Evolutionary conservation across 2,113 vertebrate species (phyloP).

Genomic region (Lethenteron camtschaticum): DNA sequence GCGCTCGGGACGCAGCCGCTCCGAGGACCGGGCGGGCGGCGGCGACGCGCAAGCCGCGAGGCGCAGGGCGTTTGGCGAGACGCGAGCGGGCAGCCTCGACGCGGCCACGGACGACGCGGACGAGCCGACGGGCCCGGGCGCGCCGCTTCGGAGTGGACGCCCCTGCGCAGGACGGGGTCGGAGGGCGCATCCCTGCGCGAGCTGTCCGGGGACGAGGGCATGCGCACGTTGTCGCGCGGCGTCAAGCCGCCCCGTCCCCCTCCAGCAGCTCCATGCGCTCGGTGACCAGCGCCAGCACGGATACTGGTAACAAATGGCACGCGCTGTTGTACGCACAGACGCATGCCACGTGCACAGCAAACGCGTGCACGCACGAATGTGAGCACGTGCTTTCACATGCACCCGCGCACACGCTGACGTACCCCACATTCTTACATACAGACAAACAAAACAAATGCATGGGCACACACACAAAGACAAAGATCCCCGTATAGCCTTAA

Average conservation of each 20-base stretch:
- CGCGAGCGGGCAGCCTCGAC: no score
- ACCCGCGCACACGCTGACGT: background rate
- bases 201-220: conserved; percentile 12
- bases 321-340: no score
- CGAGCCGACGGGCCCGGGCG: conserved; percentile 22
- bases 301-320: conserved; percentile 12
- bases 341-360: no score
- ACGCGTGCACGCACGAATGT: conserved; percentile 15
- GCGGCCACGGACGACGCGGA: conserved; percentile 10
- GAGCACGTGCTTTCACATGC: background rate
- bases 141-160: conserved; percentile 41
- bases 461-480: no score
- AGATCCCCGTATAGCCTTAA: background rate
- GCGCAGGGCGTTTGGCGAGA: no score
- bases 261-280: conserved; percentile 75
- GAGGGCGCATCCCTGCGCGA: conserved; percentile 43
- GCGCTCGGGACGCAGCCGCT: conserved; percentile 41
- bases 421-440: background rate
- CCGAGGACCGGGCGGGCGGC: conserved; percentile 35
- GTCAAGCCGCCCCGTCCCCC: conserved; percentile 29
- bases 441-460: background rate
- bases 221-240: conserved; percentile 45
- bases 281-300: conserved; percentile 37
- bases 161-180: conserved; percentile 50
- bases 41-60: conserved; percentile 10